These are phyloP conservation scores for Heterodera schachtii DNA, from an alignment of 1,140 invertebrate species.

Conservation along the genomic window DNA sequence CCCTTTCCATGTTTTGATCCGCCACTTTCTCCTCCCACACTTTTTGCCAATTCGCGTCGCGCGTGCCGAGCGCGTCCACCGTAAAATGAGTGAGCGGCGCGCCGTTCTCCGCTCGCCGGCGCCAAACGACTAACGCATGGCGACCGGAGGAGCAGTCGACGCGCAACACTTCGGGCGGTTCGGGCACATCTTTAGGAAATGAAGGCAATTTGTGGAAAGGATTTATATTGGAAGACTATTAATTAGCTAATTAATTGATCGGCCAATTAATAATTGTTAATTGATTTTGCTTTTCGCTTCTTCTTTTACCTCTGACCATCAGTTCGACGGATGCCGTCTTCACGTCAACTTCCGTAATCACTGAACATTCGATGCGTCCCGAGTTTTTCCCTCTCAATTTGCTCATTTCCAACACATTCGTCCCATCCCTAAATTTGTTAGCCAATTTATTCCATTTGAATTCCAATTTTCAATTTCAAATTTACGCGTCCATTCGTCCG, in stretches of 20 bases:
- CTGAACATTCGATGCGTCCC: slow-evolving; percentile 92
- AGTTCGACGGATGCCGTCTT: slow-evolving; percentile 74
- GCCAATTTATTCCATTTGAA: background rate
- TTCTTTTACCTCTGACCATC: slow-evolving; percentile 52
- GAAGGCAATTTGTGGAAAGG: too few species aligned
- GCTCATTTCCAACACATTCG: slow-evolving; percentile 78
- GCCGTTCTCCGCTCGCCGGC: slow-evolving; percentile 86
- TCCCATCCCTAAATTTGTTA: slow-evolving; percentile 70
- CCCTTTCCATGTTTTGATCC: slow-evolving; percentile 9
- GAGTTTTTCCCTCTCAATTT: slow-evolving; percentile 92
- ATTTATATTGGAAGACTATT: too few species aligned
- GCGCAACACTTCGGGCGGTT: slow-evolving; percentile 76
- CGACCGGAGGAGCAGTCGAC: slow-evolving; percentile 72
- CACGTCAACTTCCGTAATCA: slow-evolving; percentile 83
- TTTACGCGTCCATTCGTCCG: slow-evolving; percentile 27
- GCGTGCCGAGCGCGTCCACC: slow-evolving; percentile 75
- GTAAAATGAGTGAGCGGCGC: slow-evolving; percentile 87
- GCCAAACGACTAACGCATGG: slow-evolving; percentile 79
- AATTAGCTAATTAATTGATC: too few species aligned
- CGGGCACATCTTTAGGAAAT: slow-evolving; percentile 79
- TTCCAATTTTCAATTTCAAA: background rate
- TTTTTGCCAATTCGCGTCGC: slow-evolving; percentile 82
- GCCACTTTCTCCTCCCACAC: slow-evolving; percentile 46
- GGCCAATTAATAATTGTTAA: too few species aligned
- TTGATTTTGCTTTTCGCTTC: background rate